Base-by-base conservation (phyloP, 2,888 invertebrate species). In the Trimorus sp. region DNA sequence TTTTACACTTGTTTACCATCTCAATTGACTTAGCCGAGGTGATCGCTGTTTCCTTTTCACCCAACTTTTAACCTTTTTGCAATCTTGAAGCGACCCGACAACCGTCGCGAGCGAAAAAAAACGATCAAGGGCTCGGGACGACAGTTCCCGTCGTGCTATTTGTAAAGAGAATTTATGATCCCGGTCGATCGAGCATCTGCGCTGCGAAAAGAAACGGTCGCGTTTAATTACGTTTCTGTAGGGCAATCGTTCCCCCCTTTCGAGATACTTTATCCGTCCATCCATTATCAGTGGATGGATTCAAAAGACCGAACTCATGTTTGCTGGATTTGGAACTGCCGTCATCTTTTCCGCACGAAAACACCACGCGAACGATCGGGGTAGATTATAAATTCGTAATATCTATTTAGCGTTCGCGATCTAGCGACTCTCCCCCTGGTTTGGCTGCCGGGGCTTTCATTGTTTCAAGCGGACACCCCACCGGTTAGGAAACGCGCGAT, bases 401-500 rank as follows among this genome's bases (percentile, higher is more conserved):
- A 68, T 78, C 78, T 82, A 74, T 79, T 79, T 70, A 73, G 80
- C 68, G 59, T 74, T 68, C 51, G 66, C 59, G 77, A 80, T 83
- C 74, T 62, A 65, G 69, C 26, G 26, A 4, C 60, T 59, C 53
- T 16, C 58, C 56, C 76, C 82, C 70, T 75, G 58, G 76, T 60
- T 79, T 59, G 73, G 60, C n/a, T 69, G 71, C 70, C 79, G 74
- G 84, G 84, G 84, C 87, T 88, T 86, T 89, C 86, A 90, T 91
- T 91, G 90, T 91, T 88, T 90, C 88, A 85, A 85, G 83, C 87
- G 86, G 87, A 86, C 85, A 85, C 85, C 85, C 86, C 86, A 86
- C 87, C 87, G 89, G 91, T 90, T 90, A 90, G 91, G 91, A 91
- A 90, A 89, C 89, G 90, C 88, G 89, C 89, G 90, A 91, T 91